Evolutionary conservation across 1,140 invertebrate genomes (phyloP), one percentile per base, ranked within the genome.

Genomic region (Hetaerina americana): DNA sequence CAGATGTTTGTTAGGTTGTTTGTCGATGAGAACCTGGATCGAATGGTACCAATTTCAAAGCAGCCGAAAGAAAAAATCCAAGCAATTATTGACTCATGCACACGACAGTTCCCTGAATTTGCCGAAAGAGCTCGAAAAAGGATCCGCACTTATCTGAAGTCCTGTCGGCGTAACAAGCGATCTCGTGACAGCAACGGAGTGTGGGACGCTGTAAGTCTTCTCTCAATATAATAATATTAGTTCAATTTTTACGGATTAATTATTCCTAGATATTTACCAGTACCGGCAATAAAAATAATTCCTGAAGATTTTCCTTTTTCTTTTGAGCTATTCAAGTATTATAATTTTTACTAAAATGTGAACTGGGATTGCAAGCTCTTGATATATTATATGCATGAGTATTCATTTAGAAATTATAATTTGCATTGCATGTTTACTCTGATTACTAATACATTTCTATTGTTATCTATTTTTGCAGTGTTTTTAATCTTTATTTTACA

Each of bases 61-160:
- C 96, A 98, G 82, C 95, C 96, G 5, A 97, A 97, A 80, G 95
- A 97, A 80, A 98, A 97, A 85, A 95, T 98, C 74, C 95, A 97
- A 80, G 95, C 95, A 10, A 98, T 98, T 78, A 95, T 98, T 76
- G 95, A 98, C 79, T 96, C 95, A 5, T 98, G 96, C 82, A 93
- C 94, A 72, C 85, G 95, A 76, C 96, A 98, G 82, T 98, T 98
- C 80, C 96, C 96, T 66, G 95, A 97, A 84, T 97, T 96, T 80
- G 92, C 94, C 49, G 94, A 96, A 80, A 85, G 96, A 71, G 94
- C 95, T 66, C 86, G 95, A 74, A 97, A 98, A 84, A 85, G 96
- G 70, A 96, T 98, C 78, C 85, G 95, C 76, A 97, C 96, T 68
- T 98, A 98, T 82, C 85, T 97, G 74, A 98, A 97, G 82, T 96